Evolutionary conservation across 2,797 vertebrate species (phyloP).

Genomic region (Alca torda): DNA sequence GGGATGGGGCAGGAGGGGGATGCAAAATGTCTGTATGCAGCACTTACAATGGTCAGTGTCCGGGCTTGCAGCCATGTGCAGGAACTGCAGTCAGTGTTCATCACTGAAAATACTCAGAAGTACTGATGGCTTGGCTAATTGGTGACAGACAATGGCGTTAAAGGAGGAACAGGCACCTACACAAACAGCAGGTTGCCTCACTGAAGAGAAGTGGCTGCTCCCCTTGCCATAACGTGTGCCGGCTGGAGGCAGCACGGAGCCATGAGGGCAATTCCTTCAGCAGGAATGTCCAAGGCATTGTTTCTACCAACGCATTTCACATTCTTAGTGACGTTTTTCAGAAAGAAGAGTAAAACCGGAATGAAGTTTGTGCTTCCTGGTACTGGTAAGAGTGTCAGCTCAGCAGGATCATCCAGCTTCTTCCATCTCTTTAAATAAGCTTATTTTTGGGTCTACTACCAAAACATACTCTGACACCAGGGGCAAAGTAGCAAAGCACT

Average conservation of each 20-base stretch:
- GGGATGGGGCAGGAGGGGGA: neutral
- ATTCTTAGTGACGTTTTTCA: neutral
- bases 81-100: neutral
- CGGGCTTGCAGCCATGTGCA: neutral
- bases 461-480: neutral
- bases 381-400: neutral
- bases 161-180: neutral
- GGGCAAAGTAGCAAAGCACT: neutral
- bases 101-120: neutral
- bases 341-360: neutral
- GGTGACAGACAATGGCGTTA: neutral
- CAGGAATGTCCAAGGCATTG: neutral
- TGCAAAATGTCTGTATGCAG: accelerated
- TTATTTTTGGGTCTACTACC: neutral
- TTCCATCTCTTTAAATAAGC: neutral
- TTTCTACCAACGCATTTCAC: neutral
- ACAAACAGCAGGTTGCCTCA: neutral
- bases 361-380: neutral
- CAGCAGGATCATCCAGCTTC: neutral
- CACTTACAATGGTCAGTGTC: too few relatives aligned
- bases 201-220: neutral
- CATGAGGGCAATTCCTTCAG: neutral
- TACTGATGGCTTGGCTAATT: neutral
- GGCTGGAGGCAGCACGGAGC: neutral
- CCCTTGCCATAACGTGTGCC: accelerated